A percentile compares a stretch with the other conserved stretches of the same genome.
phyloP scores from a whole-genome alignment of 2,113 vertebrate species.

The cat (Felis catus) region DNA sequence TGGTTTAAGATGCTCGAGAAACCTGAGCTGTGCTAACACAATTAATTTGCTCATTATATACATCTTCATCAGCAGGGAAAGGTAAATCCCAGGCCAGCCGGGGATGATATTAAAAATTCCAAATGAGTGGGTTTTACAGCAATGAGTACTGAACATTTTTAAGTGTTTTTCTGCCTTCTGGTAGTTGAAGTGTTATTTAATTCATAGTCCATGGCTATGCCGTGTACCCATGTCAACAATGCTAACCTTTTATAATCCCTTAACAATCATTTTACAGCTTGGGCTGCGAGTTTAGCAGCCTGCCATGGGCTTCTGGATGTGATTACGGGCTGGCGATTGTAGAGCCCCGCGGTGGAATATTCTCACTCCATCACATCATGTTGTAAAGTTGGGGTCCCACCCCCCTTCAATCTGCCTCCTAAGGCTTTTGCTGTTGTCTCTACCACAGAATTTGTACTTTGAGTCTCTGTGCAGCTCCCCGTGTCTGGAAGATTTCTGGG shows the following conservation, averaged over 20 bases:
- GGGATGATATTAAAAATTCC: not conserved
- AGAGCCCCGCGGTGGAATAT: no score
- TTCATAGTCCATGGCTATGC: not conserved
- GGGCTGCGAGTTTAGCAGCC: not conserved
- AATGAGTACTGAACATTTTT: not conserved
- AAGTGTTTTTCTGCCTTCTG: not conserved
- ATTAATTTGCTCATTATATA: not conserved
- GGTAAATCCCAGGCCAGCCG: not conserved
- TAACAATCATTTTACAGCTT: not conserved
- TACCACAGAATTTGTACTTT: not conserved
- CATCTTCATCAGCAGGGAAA: not conserved
- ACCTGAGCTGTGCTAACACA: not conserved
- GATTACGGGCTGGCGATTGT: not conserved
- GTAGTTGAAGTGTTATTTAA: not conserved
- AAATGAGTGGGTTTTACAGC: not conserved
- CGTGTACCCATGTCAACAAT: not conserved
- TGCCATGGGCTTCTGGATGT: not conserved
- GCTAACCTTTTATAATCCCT: not conserved
- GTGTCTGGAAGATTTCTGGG: not conserved
- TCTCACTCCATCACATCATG: no score
- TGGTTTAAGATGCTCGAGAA: not conserved
- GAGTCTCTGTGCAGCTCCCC: not conserved
- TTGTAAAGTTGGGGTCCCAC: not conserved
- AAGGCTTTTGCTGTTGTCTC: not conserved
- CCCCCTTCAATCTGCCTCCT: no score